Base-by-base conservation (phyloP, 1,140 invertebrate genomes). In the Leptinotarsa lineolata region DNA sequence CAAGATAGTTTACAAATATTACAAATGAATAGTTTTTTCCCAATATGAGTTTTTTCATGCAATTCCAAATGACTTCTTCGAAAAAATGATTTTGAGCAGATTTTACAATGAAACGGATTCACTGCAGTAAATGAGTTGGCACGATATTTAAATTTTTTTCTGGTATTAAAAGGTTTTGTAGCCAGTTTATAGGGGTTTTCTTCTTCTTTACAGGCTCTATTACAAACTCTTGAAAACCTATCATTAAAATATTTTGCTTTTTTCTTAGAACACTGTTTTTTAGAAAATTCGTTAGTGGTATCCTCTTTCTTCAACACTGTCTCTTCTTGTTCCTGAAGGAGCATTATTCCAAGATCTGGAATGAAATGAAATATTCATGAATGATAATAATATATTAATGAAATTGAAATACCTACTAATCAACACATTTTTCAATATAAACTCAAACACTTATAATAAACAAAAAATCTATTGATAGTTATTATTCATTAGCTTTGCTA, bases 21-120 rank as follows among this genome's bases (percentile, higher is more conserved):
- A 70, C 87, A 88, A 0, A 84, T 83, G 70, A 84, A 88, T 0
- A 86, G 87, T 46, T 86, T 80, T 65, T 88, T 87, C 74, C 87
- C 87, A 21, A 86, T 87, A 72, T 88, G 87, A 0, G 88, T 86
- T 30, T 86, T 73, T 76, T 87, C 86, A 79, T 88, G 87, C 86
- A 88, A 87, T 2, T 86, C 78, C 22, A 88, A 74, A 85, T 87
- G 86, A 0, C 86, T 87, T 72, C 85, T 85, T 67, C 85, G 87
- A 0, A 85, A 82, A 77, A 81, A 86, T 85, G 4, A 85, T 74
- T 87, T 87, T 59, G 84, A 84, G 73, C 87, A 88, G 16, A 86
- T 77, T 5, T 83, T 83, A 75, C 87, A 88, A n/a, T 83, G 82
- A 75, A 84, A 86, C 0, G 86, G 85, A 74, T 84, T 84, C 1